phyloP scores from a whole-genome alignment of 2,113 vertebrate genomes.

The Thunnus thynnus region DNA sequence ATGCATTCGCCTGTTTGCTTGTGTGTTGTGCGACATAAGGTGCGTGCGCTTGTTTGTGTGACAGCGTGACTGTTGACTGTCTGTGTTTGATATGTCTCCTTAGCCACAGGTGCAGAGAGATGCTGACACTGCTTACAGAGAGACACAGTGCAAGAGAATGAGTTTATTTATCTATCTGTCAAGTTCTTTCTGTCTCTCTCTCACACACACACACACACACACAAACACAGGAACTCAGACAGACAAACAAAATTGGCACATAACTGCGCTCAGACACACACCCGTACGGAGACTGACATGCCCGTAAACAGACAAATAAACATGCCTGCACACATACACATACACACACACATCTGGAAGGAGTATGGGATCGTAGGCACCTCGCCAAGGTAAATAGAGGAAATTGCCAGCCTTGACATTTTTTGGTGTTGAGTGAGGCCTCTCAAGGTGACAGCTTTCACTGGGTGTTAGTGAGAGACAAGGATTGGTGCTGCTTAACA shows the following conservation, averaged over 20 bases:
- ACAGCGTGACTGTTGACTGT: constrained; percentile 13
- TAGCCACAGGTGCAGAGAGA: constrained; percentile 65
- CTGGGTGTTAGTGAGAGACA: constrained; percentile 50
- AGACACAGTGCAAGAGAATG: constrained; percentile 38
- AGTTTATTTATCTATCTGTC: constrained; percentile 53
- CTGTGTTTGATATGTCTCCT: constrained; percentile 37
- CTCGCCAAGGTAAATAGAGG: constrained; percentile 68
- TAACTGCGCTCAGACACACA: constrained; percentile 24
- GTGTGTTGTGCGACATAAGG: not conserved
- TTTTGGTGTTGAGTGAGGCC: constrained; percentile 51
- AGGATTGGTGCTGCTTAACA: constrained; percentile 43
- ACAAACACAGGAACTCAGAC: constrained; percentile 2
- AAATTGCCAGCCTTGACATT: constrained; percentile 68
- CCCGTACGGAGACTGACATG: constrained; percentile 19
- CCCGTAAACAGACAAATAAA: constrained; percentile 65
- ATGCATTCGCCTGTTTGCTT: not conserved
- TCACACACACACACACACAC: not conserved
- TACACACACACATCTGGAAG: constrained; percentile 57
- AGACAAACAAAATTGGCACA: constrained; percentile 27
- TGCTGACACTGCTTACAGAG: constrained; percentile 57
- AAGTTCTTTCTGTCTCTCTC: not conserved
- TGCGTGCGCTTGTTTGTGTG: not conserved
- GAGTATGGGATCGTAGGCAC: constrained; percentile 53
- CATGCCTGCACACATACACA: constrained; percentile 18
- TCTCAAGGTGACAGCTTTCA: constrained; percentile 73